Evolutionary conservation across 1,140 invertebrate species (phyloP), one percentile per base, ranked within the genome.

Genomic region (Pygmarrhopalites habei): DNA sequence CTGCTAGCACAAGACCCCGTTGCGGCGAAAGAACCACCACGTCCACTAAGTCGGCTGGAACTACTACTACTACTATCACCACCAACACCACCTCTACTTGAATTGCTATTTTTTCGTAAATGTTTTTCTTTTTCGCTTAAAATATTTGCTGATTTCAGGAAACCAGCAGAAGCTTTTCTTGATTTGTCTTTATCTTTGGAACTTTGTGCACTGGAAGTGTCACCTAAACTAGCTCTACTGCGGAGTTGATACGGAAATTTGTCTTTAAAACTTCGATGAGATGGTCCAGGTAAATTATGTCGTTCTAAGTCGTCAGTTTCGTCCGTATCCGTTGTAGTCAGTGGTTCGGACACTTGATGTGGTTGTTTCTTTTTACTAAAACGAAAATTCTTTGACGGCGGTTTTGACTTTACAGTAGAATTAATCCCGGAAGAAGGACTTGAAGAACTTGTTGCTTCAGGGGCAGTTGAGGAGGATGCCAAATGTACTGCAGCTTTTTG

Each of bases 1-100:
- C 82, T 86, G 70, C 85, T 86, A 67, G 87, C 85, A 78, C 86
- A 87, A 72, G 85, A 86, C 78, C 85, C 84, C 81, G 85, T 84
- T 77, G 83, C 85, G 76, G 39, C 76, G 67, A 69, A 69, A 70
- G 73, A 68, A 53, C 65, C 58, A 65, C 62, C 61, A 65, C 68
- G 62, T 46, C 62, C 65, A 29, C 56, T 15, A 56, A 55, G 30
- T 49, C 67, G 46, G 15, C 30, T 61, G 41, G 25, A 39, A 57
- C 44, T 49, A 49, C 41, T 60, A 60, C 30, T 46, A 47, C 15
- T 41, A 30, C n/a, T n/a, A n/a, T n/a, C n/a, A n/a, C n/a, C n/a
- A n/a, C n/a, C n/a, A n/a, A n/a, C n/a, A n/a, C 35, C 21, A 49
- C 43, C 51, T 47, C 53, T 26, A 46, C 59, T 21, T 17, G 17